A percentile compares a stretch with the other conserved stretches of the same genome.
Evolutionary conservation across 1,140 invertebrate species (phyloP).

Genomic region (Rhopalosiphum maidis): DNA sequence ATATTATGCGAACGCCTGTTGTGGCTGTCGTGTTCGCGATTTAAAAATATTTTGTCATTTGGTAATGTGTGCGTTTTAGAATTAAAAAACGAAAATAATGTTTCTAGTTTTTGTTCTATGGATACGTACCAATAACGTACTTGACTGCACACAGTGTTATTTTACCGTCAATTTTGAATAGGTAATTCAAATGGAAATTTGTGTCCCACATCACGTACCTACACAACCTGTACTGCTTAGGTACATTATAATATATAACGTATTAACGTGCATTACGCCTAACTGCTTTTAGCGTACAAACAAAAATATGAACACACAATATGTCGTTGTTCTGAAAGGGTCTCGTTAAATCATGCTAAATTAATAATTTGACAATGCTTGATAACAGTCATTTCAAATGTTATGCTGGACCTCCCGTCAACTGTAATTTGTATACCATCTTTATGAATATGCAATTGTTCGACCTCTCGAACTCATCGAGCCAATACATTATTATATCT

Average conservation of each 20-base stretch:
- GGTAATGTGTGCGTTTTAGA: background rate
- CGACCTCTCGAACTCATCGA: too few species aligned
- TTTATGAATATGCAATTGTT: too few species aligned
- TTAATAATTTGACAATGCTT: background rate
- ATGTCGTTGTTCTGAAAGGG: background rate
- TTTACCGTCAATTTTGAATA: background rate
- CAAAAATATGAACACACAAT: background rate
- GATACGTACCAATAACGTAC: background rate
- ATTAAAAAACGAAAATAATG: constrained; percentile 4
- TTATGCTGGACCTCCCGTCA: background rate
- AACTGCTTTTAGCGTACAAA: background rate
- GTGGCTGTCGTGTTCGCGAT: background rate
- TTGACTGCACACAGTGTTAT: background rate
- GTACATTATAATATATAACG: background rate
- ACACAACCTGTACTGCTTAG: background rate
- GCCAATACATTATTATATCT: background rate
- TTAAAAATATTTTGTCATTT: background rate
- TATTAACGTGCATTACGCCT: background rate
- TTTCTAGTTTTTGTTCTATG: background rate
- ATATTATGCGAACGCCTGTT: background rate
- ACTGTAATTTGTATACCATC: too few species aligned
- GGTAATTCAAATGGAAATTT: background rate
- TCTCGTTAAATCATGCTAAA: background rate
- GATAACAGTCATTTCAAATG: background rate
- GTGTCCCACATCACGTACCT: constrained; percentile 13